Evolutionary conservation across 2,797 vertebrate genomes (phyloP).

Genomic region (Channa striata): DNA sequence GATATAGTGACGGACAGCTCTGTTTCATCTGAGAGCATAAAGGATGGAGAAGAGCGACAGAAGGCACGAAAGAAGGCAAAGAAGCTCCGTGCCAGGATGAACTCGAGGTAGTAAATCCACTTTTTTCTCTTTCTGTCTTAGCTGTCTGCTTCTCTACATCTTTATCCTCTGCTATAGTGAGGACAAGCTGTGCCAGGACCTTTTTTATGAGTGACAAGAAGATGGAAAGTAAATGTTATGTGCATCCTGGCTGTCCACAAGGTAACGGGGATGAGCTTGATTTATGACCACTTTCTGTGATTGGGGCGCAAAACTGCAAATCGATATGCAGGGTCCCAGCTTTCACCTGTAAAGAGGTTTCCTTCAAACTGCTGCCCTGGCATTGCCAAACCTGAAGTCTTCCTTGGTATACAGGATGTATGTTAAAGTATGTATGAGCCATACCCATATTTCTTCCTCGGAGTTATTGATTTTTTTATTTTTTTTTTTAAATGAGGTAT

Average conservation of each 20-base stretch:
- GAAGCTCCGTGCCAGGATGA: constrained; percentile 96
- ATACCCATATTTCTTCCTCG: constrained; percentile 91
- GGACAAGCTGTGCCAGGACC: constrained; percentile 57
- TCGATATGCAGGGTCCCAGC: constrained; percentile 88
- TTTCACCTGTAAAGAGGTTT: constrained; percentile 99
- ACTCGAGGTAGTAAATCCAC: constrained; percentile 88
- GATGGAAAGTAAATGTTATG: constrained; percentile 86
- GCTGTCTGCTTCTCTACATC: background rate
- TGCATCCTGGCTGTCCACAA: constrained; percentile 88
- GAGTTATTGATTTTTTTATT: constrained; percentile 97
- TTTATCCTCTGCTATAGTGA: constrained; percentile 46
- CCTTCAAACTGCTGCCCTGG: constrained; percentile 92
- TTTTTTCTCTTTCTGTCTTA: background rate
- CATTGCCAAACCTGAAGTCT: constrained; percentile 90
- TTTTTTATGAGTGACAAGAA: constrained; percentile 78
- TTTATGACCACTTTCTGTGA: constrained; percentile 99
- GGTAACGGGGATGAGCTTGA: constrained; percentile 93
- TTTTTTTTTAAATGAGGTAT: constrained; percentile 98
- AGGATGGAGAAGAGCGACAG: constrained; percentile 93
- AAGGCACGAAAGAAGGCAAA: constrained; percentile 96
- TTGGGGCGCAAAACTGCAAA: constrained; percentile 93
- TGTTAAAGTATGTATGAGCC: constrained; percentile 95
- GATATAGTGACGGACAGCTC: constrained; percentile 92
- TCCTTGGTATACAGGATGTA: constrained; percentile 85
- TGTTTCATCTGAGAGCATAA: constrained; percentile 86